Base-by-base conservation (phyloP, 1,140 invertebrate species). In the Ceratosolen fusciceps region DNA sequence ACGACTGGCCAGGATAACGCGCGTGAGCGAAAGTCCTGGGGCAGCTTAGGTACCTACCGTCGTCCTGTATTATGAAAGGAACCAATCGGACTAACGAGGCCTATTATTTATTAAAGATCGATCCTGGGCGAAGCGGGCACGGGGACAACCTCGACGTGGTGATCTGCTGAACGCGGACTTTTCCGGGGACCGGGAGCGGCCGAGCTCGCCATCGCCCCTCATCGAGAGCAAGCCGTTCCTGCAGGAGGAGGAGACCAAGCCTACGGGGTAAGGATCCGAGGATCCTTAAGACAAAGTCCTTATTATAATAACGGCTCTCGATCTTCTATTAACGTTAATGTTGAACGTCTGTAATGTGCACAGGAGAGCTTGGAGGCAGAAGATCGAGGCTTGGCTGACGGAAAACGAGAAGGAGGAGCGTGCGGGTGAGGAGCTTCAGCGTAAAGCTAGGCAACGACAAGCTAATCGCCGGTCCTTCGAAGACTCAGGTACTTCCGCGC, bases 361-460 rank as follows among this genome's bases (percentile, higher is more conserved):
- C 29, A 90, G 90, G 19, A 88, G 86, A 86, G 89, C 96, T 81
- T 96, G 95, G 95, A 90, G 95, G 47, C 94, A 96, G 86, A 96
- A 97, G 87, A 97, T 98, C 82, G 95, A 97, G 89, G 95, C 95
- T 21, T 97, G 96, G 96, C 90, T 97, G 80, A 93, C 96, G 80
- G 95, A 96, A 77, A 96, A 96, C 88, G 96, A 96, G 87, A 94
- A 94, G 84, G 95, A 96, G 85, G 95, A 96, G 87, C 92, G 93
- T 78, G 92, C 93, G 73, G 93, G 92, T 76, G 93, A 94, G 77
- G 93, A 95, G 82, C 90, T 94, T 74, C 90, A 92, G 81, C 91
- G 92, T 58, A 92, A 93, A 84, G 90, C 92, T 34, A 90, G 93
- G 81, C 91, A 93, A 82, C 88, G 94, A 77, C 91, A 92, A 78